These are phyloP conservation scores for Drosophila heteroneura DNA, from an alignment of 2,888 invertebrate species.

Conservation along the genomic window DNA sequence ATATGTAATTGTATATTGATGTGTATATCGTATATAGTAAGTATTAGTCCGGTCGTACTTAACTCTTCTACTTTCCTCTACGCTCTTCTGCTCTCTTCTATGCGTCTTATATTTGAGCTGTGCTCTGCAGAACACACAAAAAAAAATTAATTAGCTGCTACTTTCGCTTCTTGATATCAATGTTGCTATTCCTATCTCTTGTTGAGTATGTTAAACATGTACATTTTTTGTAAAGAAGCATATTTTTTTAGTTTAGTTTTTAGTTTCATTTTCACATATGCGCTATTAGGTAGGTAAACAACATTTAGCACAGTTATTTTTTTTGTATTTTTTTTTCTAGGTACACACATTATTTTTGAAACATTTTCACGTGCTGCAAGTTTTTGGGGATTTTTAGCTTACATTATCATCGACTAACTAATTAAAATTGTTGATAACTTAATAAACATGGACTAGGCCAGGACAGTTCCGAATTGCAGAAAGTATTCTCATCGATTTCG, in stretches of 20 bases:
- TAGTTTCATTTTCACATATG: background rate
- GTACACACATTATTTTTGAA: slow-evolving; percentile 56
- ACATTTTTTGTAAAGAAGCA: slow-evolving; percentile 7
- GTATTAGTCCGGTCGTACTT: background rate
- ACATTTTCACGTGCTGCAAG: slow-evolving; percentile 60
- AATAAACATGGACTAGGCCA: slow-evolving; percentile 9
- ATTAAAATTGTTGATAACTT: slow-evolving; percentile 44
- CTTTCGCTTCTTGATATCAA: background rate
- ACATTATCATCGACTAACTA: slow-evolving; percentile 29
- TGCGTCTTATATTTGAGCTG: slow-evolving; percentile 28
- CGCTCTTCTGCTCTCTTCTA: background rate
- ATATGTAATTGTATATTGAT: background rate
- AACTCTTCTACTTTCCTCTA: background rate
- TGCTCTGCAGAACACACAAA: slow-evolving; percentile 18
- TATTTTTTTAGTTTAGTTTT: slow-evolving; percentile 1
- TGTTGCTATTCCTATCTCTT: background rate
- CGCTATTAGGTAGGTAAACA: slow-evolving; percentile 9
- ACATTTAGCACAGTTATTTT: slow-evolving; percentile 28
- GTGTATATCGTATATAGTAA: background rate
- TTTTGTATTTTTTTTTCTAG: slow-evolving; percentile 33
- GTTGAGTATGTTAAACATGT: slow-evolving; percentile 6
- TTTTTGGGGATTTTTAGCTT: slow-evolving; percentile 1
- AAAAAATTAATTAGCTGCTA: slow-evolving; percentile 3
- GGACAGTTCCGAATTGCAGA: slow-evolving; percentile 5
- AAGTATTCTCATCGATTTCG: slow-evolving; percentile 2